Base-by-base conservation (phyloP, 1,140 invertebrate species). In the Neuroterus valhalla region DNA sequence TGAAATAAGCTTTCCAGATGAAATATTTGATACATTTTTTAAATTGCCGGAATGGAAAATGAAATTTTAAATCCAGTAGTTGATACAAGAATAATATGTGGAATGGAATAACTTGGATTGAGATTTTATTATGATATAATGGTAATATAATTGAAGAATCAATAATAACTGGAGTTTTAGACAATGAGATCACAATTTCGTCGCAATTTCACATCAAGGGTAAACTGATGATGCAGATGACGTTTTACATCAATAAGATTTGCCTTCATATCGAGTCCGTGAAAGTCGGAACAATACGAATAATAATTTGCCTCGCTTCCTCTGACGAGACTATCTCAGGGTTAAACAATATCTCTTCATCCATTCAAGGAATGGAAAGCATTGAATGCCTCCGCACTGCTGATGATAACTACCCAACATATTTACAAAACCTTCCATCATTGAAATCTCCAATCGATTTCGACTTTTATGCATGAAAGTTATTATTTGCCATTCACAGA, bases 161-260 rank as follows among this genome's bases (percentile, higher is more conserved):
- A 62, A 38, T 62, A 6, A 31, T 62, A 62, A 62, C 31, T 38
- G 12, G 31, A 38, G 23, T 38, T 38, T 38, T 8, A 38, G 1
- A 5, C 31, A 38, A 38, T 38, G 31, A 38, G 6, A 8, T 31
- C 12, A 38, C 23, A 62, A 23, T 31, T 12, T n/a, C 12, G 55
- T 14, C 14, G 55, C 55, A 62, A 62, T 23, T 62, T 62, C 55
- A 62, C 26, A 26, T 62, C 55, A 62, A 62, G 55, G 55, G 23
- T 62, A 62, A 62, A 62, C 26, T 55, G 52, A 55, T 62, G 55
- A 62, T 62, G 31, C n/a, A 62, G 26, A 62, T 15, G 26, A 26
- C 52, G 48, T 15, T 21, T n/a, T 62, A 21, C 50, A 38, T 62
- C 52, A 31, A n/a, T n/a, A 62, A 62, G 12, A 26, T 23, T 62